Base-by-base conservation (phyloP, 1,140 invertebrate species). In the Drosophila tani region DNA sequence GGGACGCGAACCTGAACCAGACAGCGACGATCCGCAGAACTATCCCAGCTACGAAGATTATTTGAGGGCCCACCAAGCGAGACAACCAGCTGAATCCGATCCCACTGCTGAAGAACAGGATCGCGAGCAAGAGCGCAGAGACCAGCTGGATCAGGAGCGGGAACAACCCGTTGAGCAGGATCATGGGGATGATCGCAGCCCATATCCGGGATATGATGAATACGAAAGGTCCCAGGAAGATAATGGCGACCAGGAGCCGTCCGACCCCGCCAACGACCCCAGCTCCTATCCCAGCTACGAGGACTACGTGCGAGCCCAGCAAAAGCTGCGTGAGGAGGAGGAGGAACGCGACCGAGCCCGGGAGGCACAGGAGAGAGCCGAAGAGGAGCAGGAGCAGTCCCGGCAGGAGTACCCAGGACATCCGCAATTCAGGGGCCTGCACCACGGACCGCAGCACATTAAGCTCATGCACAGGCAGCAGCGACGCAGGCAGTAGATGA, bases 271-370 rank as follows among this genome's bases (percentile, higher is more conserved):
- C 27, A 53, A 57, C 11, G 70, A 19, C 2, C 59, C 60, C 7
- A 50, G 27, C 21, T 49, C 24, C 32, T 76, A 62, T 17, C 24
- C 43, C 1, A 78, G 12, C 46, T 78, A 78, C 29, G 75, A 78
- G 14, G 75, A 43, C 5, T 77, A 77, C 41, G 5, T 57, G 21
- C 11, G 45, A 9, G 53, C 64, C 11, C 43, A 78, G 55, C 35
- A 51, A 14, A 55, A 53, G 11, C 17, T 64, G 1, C 74, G 35
- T 1, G n/a, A 59, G n/a, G 57, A 82, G 14, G 55, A 68, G 27
- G 63, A 63, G n/a, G 41, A 66, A 21, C 40, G 53, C n/a, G 50
- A 38, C 19, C 7, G 46, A 12, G 43, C 56, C 32, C 21, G 5
- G 21, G 63, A 63, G 21, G 41, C 65, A 15, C 27, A 32, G 14